These are phyloP conservation scores for Allygus modestus DNA, from an alignment of 2,888 invertebrate genomes.

Conservation along the genomic window DNA sequence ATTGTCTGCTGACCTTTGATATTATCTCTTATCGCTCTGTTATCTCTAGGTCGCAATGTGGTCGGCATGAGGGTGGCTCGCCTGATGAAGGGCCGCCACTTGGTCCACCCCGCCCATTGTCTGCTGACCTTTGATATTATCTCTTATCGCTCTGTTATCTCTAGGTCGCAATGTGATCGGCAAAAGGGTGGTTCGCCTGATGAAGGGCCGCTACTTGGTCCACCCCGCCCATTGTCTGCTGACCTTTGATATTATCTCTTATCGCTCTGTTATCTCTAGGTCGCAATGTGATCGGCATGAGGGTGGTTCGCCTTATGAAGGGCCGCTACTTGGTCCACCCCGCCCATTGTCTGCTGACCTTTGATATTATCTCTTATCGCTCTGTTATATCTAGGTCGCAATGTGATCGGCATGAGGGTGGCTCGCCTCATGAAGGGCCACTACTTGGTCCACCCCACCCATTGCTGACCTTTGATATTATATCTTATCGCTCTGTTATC, in stretches of 20 bases:
- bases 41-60: constrained; percentile 21
- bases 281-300: constrained; percentile 29
- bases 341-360: constrained; percentile 16
- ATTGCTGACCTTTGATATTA: no score
- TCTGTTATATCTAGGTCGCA: no score
- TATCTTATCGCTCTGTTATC: no score
- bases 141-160: no score
- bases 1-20: no score
- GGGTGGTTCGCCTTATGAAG: constrained; percentile 19
- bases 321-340: constrained; percentile 40
- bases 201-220: constrained; percentile 38
- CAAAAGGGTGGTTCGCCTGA: constrained; percentile 14
- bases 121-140: neutral
- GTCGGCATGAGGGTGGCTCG: constrained; percentile 31
- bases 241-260: neutral
- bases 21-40: no score
- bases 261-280: no score
- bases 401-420: no score
- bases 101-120: constrained; percentile 39
- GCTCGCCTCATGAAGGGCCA: no score
- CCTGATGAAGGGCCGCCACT: constrained; percentile 27
- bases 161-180: constrained; percentile 32
- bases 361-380: no score
- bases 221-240: constrained; percentile 41
- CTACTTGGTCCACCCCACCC: no score